Evolutionary conservation across 2,113 vertebrate species (phyloP), one percentile per base, ranked within the genome.

Genomic region (Psilopogon haemacephalus): DNA sequence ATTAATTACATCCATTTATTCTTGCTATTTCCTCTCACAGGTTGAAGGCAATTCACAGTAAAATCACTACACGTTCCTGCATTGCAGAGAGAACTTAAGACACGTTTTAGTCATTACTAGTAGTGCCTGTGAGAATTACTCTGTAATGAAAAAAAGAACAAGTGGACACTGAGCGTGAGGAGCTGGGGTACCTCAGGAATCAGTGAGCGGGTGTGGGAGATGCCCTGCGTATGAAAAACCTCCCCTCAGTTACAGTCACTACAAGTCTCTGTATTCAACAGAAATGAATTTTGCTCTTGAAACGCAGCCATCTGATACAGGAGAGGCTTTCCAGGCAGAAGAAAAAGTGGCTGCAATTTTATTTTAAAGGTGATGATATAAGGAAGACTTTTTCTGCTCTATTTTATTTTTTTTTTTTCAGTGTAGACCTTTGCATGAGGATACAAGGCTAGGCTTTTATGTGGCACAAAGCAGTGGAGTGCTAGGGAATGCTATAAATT

Each of bases 141-240:
- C 50, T 58, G 23, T 13, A 42, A 69, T 44, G n/a, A 44, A 44
- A 15, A 9, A 59, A 69, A 60, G 40, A 23, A 18, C 0, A 3
- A 54, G 24, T 7, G 11, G 38, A 64, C n/a, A 32, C 4, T 1
- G 8, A 72, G 68, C 1, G 0, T 5, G 12, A 73, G n/a, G n/a
- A 84, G 24, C 20, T 44, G 62, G 9, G 35, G 8, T n/a, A 52
- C 6, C 68, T 65, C 55, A 73, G 30, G 72, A 63, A 65, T 20
- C 19, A 56, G 27, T 0, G 0, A 80, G 11, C 7, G 33, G 0
- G 0, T 58, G 17, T 20, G 27, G 4, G 2, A 86, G 60, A 54
- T 27, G 60, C 23, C 33, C 63, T 48, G 11, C 33, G 32, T 56
- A 37, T n/a, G 30, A 89, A 89, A 78, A 11, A 69, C 10, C 3